Evolutionary conservation across 2,797 vertebrate species (phyloP), one percentile per base, ranked within the genome.

Genomic region (Hippopotamyrus pictus): DNA sequence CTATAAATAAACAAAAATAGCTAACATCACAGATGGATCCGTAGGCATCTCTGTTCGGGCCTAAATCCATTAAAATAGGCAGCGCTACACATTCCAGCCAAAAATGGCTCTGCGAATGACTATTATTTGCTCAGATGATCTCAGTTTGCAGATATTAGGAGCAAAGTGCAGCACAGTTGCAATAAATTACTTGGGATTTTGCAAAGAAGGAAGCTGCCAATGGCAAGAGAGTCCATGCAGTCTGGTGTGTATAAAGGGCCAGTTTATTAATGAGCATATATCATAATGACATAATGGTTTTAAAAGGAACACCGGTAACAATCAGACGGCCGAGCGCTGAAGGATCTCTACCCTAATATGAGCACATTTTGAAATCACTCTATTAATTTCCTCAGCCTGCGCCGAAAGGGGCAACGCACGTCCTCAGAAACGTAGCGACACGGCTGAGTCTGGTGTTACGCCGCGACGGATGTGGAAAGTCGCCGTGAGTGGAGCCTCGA

Each of bases 101-200:
- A 84, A 84, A 84, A 50, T 11, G 41, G 46, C 41, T 84, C 41
- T 84, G 82, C 1, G 19, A 84, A 50, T 84, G n/a, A 50, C 82
- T 50, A 22, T 84, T 84, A 84, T 84, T 84, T 50, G 46, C 46
- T 84, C n/a, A 84, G 82, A 84, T 84, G 82, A 84, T 84, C n/a
- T 84, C 82, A 84, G 82, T 25, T 84, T 84, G 82, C n/a, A 84
- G 82, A 46, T 84, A 50, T 84, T 84, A 84, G 41, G 46, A 48
- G 76, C 41, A 82, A 82, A 82, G 46, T 79, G 73, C 82, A 84
- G 82, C 41, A 29, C 41, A 84, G 19, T 84, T 22, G n/a, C 46
- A 50, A 84, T 48, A 84, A 84, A 84, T 84, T 46, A 84, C 82
- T 84, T 50, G 19, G 46, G 19, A 84, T 84, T 50, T 84, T 50